Percentiles rank a stretch among this genome's conserved stretches.
Conservation (phyloP, 2,113 vertebrate genomes). For the Noturus placidus region DNA sequence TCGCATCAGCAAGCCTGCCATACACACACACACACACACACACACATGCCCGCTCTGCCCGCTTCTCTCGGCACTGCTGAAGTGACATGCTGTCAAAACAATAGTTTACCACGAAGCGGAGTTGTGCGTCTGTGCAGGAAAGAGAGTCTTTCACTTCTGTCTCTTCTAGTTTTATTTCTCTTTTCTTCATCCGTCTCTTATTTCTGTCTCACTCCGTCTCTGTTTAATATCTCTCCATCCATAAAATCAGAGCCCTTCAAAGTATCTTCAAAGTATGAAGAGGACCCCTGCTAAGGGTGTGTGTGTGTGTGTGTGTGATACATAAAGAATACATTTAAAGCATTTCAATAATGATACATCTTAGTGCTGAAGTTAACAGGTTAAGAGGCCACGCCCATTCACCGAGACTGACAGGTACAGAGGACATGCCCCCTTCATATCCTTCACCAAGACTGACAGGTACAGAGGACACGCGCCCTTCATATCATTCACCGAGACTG, state of each 20-base stretch:
- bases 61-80: slow-evolving; percentile 93
- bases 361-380: not conserved
- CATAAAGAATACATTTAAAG: not conserved
- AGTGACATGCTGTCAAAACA: slow-evolving; percentile 97
- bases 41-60: slow-evolving; percentile 56
- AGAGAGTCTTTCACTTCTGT: slow-evolving; percentile 69
- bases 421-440: not conserved
- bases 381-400: not conserved
- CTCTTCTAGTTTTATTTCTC: slow-evolving; percentile 16
- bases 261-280: slow-evolving; percentile 32
- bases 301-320: slow-evolving; percentile 1
- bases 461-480: not conserved
- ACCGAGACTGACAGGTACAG: not conserved
- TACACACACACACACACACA: slow-evolving; percentile 34
- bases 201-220: not conserved
- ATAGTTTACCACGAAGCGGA: slow-evolving; percentile 82
- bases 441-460: not conserved
- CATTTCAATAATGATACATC: too few species aligned
- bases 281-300: slow-evolving; percentile 38
- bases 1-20: slow-evolving; percentile 80
- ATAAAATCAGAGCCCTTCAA: slow-evolving; percentile 6
- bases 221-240: slow-evolving; percentile 3
- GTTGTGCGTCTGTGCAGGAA: slow-evolving; percentile 77
- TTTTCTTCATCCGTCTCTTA: not conserved
- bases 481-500: too few species aligned